Evolutionary conservation across 2,797 vertebrate species (phyloP).

Genomic region (Macrochelys suwanniensis): DNA sequence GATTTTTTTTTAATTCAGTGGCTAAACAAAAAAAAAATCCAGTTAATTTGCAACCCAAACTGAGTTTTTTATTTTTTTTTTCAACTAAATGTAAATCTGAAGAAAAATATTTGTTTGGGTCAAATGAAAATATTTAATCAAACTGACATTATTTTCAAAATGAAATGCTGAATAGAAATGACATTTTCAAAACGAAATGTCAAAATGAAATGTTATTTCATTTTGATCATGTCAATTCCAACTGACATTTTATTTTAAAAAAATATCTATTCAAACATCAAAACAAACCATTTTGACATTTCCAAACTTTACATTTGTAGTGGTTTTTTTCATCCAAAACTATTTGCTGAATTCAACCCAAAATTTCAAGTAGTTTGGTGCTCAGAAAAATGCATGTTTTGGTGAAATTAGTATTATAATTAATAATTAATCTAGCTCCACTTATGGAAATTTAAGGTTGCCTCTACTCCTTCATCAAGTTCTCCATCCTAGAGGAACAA

Average conservation of each 20-base stretch:
- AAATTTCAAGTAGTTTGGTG: neutral
- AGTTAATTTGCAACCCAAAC: neutral
- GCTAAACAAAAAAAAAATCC: neutral
- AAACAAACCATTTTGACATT: neutral
- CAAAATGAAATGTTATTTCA: neutral
- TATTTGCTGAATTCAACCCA: neutral
- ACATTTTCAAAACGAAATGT: neutral
- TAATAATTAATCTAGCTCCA: neutral
- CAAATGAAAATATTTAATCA: neutral
- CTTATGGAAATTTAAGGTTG: neutral
- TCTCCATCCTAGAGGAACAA: neutral
- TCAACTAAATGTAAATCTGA: neutral
- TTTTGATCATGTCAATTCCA: neutral
- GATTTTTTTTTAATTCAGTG: neutral
- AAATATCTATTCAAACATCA: neutral
- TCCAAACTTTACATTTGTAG: neutral
- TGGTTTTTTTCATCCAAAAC: neutral
- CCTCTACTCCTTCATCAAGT: no score
- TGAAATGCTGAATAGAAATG: neutral
- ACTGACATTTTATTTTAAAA: neutral
- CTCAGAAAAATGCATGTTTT: neutral
- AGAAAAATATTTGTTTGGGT: neutral
- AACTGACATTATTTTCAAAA: neutral
- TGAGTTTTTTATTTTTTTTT: neutral
- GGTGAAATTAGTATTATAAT: neutral